Base-by-base conservation (phyloP, 2,113 vertebrate species). In the Alligator mississippiensis region DNA sequence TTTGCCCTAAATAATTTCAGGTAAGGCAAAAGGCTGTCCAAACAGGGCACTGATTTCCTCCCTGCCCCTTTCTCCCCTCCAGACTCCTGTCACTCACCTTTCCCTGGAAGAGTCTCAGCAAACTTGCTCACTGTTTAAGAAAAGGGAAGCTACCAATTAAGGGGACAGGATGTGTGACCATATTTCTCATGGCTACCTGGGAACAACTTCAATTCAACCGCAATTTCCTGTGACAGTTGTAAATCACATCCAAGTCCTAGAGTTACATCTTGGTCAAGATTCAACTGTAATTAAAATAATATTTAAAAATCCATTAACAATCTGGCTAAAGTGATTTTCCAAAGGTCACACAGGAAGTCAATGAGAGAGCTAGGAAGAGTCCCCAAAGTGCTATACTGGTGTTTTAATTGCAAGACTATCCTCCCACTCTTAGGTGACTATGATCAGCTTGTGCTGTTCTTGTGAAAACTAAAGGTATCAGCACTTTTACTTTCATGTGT, bases 51-150 rank as follows among this genome's bases (percentile, higher is more conserved):
- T 68, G 30, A 28, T 62, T 77, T 70, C 85, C 82, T 59, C 70
- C 54, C 4, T 28, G 82, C 76, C 55, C 63, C 63, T 25, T n/a
- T 79, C 61, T 91, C 82, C 66, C 61, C 72, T 47, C 11, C 10
- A 86, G 76, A 30, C 47, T 89, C 24, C 74, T 82, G 84, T 92
- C 89, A 60, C 57, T 87, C 81, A 87, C 95, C 90, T 66, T 84
- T 84, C 81, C 74, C 28, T 57, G 77, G 30, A 10, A 81, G 47
- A 22, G 68, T 25, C 57, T 55, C 1, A 22, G 82, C 78, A 90
- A 85, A 27, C 22, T 38, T 74, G 19, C 76, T 77, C 24, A 2
- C 9, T 30, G 75, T 47, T 8, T 47, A 47, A 47, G 47, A 47
- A 47, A 47, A 47, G 47, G 9, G 47, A 47, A 47, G 47, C 22